Evolutionary conservation across 2,888 invertebrate genomes (phyloP), one percentile per base, ranked within the genome.

Genomic region (Diaperis boleti): DNA sequence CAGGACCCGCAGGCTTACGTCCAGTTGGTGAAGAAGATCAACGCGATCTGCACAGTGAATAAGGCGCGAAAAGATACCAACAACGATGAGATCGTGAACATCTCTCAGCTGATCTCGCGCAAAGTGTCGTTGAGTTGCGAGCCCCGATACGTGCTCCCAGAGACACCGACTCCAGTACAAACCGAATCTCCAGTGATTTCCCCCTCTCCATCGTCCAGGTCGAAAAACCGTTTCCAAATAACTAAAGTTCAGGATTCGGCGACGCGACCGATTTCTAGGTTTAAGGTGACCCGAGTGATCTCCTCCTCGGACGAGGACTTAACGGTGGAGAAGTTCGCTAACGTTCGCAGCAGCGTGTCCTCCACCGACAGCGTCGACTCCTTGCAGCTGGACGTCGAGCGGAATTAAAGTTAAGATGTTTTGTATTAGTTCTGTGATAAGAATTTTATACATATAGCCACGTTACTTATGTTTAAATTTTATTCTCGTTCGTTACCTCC

Each of bases 101-200:
- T 74, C 41, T 72, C 75, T 1, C 69, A 69, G 52, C 45, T 72
- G 33, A 69, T 77, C 47, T 75, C 75, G 2, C 69, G 79, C 13
- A 79, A 79, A 62, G 73, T 79, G 37, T 80, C 79, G 6, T 63
- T 80, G 15, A 79, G 74, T 63, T 80, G 80, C 57, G 79, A 80
- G 63, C 78, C 75, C 7, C 66, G 69, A n/a, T 76, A 72, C 62
- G 59, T 64, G 1, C 37, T 65, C 17, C 69, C 69, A 8, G 64
- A 60, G 2, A 49, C 61, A 7, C 13, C 45, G 15, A 47, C 31
- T 13, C 3, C 50, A 4, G 14, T 33, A 15, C 59, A 71, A 61
- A 47, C 70, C 15, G 68, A 69, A 15, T 72, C 72, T 15, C 66
- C 69, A 18, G 56, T 55, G 4, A 22, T 71, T 42, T 70, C 73